Evolutionary conservation across 2,113 vertebrate species (phyloP).

Genomic region (Gallinago paraguaiae): DNA sequence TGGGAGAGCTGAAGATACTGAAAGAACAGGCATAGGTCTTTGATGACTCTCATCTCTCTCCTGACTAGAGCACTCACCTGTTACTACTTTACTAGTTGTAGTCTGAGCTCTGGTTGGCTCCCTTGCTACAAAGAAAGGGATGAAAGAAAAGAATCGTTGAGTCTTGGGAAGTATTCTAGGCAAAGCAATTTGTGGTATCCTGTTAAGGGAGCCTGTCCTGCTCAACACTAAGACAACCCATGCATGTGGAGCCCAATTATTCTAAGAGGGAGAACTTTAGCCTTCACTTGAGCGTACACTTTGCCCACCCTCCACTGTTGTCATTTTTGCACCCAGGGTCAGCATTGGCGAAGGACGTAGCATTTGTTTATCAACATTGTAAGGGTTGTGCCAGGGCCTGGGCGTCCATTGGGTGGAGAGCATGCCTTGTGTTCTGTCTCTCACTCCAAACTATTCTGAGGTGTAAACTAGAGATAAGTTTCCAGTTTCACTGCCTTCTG

Average conservation of each 20-base stretch:
- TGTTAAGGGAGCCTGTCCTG: not conserved
- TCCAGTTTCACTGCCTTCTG: not conserved
- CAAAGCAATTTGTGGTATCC: not conserved
- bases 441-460: not conserved
- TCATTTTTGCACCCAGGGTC: not conserved
- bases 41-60: not conserved
- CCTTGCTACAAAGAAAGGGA: conserved; percentile 45
- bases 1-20: accelerated
- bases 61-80: conserved; percentile 29
- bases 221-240: not conserved
- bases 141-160: conserved; percentile 6
- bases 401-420: not conserved
- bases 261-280: not conserved
- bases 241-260: accelerated
- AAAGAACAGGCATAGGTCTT: not conserved
- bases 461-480: not conserved
- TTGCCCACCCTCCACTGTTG: not conserved
- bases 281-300: not conserved
- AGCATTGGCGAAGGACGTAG: not conserved
- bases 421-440: not conserved
- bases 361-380: not conserved
- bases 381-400: not conserved
- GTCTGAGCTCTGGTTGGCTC: conserved; percentile 47
- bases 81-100: conserved; percentile 45
- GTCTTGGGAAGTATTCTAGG: not conserved